phyloP scores from a whole-genome alignment of 2,888 invertebrate species.

The Tetrapedia diversipes region DNA sequence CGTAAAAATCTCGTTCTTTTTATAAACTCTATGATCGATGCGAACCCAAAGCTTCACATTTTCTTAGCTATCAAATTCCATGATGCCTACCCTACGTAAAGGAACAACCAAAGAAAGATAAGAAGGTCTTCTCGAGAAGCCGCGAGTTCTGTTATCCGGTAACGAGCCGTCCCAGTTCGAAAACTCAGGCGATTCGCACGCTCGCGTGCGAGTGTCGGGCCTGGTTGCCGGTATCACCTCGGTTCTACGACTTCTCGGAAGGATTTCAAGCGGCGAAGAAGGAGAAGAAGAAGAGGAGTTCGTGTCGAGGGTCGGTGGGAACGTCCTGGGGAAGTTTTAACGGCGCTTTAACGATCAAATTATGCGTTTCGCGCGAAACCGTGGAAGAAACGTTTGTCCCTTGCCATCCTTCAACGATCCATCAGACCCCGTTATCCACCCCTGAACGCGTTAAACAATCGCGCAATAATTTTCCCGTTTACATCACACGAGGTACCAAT shows the following conservation, averaged over 20 bases:
- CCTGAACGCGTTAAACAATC: background rate
- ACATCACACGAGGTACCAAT: too few relatives aligned
- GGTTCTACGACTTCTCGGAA: conserved; percentile 60
- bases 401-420: background rate
- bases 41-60: too few relatives aligned
- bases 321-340: conserved; percentile 46
- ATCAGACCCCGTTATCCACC: background rate
- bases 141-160: conserved; percentile 49
- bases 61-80: too few relatives aligned
- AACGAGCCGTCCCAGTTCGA: conserved; percentile 66
- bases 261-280: conserved; percentile 23
- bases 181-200: conserved; percentile 62
- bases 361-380: conserved; percentile 57
- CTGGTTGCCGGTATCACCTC: conserved; percentile 49
- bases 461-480: too few relatives aligned
- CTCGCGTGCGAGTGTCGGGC: conserved; percentile 52
- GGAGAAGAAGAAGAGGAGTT: conserved; percentile 20
- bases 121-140: conserved; percentile 36
- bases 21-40: too few relatives aligned
- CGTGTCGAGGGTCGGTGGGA: conserved; percentile 49
- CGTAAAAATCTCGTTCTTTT: too few relatives aligned
- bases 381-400: conserved; percentile 55
- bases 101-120: background rate
- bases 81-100: background rate
- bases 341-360: conserved; percentile 56